Evolutionary conservation across 1,140 invertebrate species (phyloP).

Genomic region (Pogonomyrmex californicus): DNA sequence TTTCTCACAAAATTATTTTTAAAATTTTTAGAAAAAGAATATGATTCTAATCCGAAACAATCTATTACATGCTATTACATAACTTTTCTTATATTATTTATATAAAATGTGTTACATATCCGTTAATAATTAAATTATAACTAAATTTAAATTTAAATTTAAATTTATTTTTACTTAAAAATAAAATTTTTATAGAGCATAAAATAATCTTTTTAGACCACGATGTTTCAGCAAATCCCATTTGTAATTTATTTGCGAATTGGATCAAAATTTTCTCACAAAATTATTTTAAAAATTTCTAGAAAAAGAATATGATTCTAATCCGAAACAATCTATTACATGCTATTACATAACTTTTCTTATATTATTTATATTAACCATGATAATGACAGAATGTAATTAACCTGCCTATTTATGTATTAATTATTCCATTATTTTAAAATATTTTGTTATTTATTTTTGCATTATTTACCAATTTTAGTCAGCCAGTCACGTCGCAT

Average conservation of each 20-base stretch:
- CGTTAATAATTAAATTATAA: neutral
- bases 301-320: neutral
- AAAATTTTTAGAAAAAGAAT: neutral
- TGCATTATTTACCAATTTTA: neutral
- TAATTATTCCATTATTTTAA: neutral
- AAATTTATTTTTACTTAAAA: constrained; percentile 14
- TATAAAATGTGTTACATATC: too few species aligned
- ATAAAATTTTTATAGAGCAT: neutral
- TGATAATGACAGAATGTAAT: neutral
- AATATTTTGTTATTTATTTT: neutral
- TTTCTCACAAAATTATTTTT: neutral
- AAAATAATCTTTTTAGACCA: neutral
- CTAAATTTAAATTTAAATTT: neutral
- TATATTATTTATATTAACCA: neutral
- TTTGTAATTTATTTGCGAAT: constrained; percentile 24
- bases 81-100: neutral
- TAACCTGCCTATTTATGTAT: neutral
- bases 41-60: neutral
- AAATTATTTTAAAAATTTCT: neutral
- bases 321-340: neutral
- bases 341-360: neutral
- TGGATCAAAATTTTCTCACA: neutral
- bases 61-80: neutral
- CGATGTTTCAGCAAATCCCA: neutral
- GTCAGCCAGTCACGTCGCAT: neutral